Evolutionary conservation across 2,888 invertebrate species (phyloP).

Genomic region (Petrolisthes manimaculis): DNA sequence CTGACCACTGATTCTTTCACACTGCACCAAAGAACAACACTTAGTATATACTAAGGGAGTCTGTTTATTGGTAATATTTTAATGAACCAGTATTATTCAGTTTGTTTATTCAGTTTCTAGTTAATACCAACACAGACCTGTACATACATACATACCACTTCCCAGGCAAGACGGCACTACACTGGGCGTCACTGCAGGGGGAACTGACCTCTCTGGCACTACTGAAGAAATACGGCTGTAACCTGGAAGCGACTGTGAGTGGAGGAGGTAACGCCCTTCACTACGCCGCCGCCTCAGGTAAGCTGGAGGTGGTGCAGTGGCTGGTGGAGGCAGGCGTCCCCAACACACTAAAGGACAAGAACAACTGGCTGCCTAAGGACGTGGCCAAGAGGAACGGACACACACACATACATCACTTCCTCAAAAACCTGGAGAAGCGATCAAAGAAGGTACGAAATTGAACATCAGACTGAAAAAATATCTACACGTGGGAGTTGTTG

Average conservation of each 20-base stretch:
- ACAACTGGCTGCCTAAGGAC: constrained; percentile 19
- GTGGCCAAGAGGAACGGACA: constrained; percentile 23
- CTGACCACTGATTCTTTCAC: no score
- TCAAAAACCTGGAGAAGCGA: constrained; percentile 8
- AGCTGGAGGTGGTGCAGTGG: constrained; percentile 29
- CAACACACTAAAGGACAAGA: constrained; percentile 9
- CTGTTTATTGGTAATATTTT: no score
- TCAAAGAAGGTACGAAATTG: neutral
- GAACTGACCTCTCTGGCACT: constrained; percentile 12
- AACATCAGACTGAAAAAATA: no score
- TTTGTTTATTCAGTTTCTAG: no score
- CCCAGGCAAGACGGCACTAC: neutral
- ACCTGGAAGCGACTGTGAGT: constrained; percentile 9
- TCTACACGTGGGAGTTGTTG: no score
- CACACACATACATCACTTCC: constrained; percentile 17
- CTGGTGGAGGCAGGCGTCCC: constrained; percentile 17
- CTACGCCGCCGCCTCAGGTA: constrained; percentile 29
- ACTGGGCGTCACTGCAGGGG: constrained; percentile 28
- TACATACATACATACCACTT: neutral
- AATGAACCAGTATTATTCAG: neutral
- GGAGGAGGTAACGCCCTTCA: constrained; percentile 28
- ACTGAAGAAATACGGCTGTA: constrained; percentile 3
- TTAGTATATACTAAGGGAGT: no score
- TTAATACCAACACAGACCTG: neutral
- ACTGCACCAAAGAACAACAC: no score